A percentile compares a stretch with the other conserved stretches of the same genome.
Conservation (phyloP, 2,113 vertebrate genomes). For the Corythornis madagascariensis region DNA sequence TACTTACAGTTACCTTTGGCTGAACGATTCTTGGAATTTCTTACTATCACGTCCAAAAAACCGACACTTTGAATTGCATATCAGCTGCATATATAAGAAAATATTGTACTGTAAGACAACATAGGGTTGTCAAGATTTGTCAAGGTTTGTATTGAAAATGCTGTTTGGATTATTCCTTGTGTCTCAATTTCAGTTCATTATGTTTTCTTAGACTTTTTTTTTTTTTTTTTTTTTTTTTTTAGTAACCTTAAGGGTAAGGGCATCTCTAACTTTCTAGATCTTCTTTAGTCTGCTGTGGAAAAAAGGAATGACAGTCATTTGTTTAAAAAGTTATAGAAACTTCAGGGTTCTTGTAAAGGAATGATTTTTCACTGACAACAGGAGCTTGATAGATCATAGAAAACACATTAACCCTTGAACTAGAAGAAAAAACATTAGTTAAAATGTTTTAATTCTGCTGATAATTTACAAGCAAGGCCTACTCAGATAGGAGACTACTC, state of each 20-base stretch:
- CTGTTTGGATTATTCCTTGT: background rate
- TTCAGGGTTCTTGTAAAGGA: background rate
- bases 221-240: background rate
- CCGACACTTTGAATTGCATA: slow-evolving; percentile 52
- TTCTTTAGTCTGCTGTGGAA: background rate
- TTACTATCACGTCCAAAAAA: slow-evolving; percentile 58
- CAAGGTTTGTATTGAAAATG: background rate
- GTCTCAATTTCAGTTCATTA: background rate
- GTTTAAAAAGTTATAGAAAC: background rate
- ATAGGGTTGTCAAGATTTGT: background rate
- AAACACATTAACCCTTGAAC: background rate
- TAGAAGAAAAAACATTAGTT: background rate
- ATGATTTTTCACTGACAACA: background rate
- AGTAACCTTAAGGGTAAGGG: background rate
- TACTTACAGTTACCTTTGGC: slow-evolving; percentile 63
- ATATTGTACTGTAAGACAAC: slow-evolving; percentile 9
- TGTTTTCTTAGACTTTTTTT: background rate
- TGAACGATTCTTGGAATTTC: slow-evolving; percentile 62
- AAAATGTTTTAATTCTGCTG: background rate
- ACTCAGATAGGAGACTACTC: background rate
- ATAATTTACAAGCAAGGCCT: background rate
- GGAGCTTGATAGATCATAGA: background rate
- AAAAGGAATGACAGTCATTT: background rate
- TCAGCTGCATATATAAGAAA: slow-evolving; percentile 18
- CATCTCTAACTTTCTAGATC: background rate